phyloP scores from a whole-genome alignment of 1,140 invertebrate genomes.

The Aphelenchoides besseyi region DNA sequence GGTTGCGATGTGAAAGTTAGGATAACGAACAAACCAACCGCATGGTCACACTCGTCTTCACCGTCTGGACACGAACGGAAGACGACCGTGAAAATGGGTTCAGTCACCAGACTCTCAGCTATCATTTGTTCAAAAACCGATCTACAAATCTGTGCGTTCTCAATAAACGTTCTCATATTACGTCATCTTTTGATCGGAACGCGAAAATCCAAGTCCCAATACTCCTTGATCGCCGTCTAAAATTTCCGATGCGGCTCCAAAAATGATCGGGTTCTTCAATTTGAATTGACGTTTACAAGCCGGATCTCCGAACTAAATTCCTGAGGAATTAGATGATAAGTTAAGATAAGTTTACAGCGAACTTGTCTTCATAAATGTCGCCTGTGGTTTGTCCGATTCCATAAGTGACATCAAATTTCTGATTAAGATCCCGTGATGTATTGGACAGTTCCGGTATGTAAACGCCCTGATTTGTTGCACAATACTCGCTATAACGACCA shows the following conservation, averaged over 20 bases:
- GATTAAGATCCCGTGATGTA: neutral
- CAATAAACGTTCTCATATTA: no score
- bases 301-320: conserved; percentile 7
- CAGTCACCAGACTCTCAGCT: neutral
- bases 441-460: neutral
- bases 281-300: neutral
- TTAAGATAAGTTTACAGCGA: neutral
- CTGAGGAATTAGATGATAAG: neutral
- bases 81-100: neutral
- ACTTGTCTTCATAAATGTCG: neutral
- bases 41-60: neutral
- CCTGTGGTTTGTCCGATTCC: conserved; percentile 5
- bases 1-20: no score
- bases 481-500: conserved; percentile 2
- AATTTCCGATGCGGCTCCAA: neutral
- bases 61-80: neutral
- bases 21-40: neutral
- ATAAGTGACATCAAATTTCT: neutral
- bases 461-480: neutral
- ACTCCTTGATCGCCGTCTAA: conserved; percentile 8
- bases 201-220: neutral
- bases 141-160: no score
- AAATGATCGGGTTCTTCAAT: conserved; percentile 6
- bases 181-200: neutral
- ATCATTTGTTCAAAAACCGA: conserved; percentile 4